Conservation (phyloP, 2,888 invertebrate genomes). For the Aphrophora alni region DNA sequence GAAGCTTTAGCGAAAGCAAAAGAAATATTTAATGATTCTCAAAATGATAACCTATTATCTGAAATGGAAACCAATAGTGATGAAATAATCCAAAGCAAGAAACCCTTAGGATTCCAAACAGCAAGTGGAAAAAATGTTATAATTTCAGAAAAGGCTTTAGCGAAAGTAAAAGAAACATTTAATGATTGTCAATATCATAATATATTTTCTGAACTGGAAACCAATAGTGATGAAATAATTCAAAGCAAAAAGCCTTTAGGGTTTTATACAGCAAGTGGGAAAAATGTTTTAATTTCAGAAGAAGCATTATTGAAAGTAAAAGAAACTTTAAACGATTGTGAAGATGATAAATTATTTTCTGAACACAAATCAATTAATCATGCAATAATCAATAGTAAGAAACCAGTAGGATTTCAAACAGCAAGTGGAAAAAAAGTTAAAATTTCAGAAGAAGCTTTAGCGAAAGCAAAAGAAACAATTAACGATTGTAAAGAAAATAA, state of each 20-base stretch:
- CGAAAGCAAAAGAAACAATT: background rate
- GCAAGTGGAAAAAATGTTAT: slow-evolving; percentile 4
- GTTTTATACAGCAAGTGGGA: slow-evolving; percentile 50
- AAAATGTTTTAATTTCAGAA: slow-evolving; percentile 23
- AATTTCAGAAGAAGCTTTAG: slow-evolving; percentile 27
- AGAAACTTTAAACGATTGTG: slow-evolving; percentile 6
- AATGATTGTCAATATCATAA: background rate
- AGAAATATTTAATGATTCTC: no score
- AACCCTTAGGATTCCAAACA: background rate
- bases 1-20: slow-evolving; percentile 18
- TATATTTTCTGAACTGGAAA: background rate
- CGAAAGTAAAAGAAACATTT: background rate
- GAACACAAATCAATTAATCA: background rate
- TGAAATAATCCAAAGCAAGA: background rate
- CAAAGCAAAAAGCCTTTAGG: slow-evolving; percentile 27
- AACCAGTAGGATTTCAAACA: slow-evolving; percentile 54
- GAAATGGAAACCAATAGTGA: background rate
- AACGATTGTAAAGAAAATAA: background rate
- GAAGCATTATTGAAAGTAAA: slow-evolving; percentile 30
- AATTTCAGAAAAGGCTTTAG: slow-evolving; percentile 12
- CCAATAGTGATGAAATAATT: background rate
- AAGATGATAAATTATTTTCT: background rate
- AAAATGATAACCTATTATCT: background rate
- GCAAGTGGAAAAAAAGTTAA: slow-evolving; percentile 49
- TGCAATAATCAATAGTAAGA: slow-evolving; percentile 50